These are phyloP conservation scores for Crotalus tigris DNA, from an alignment of 2,113 vertebrate species.

Conservation along the genomic window DNA sequence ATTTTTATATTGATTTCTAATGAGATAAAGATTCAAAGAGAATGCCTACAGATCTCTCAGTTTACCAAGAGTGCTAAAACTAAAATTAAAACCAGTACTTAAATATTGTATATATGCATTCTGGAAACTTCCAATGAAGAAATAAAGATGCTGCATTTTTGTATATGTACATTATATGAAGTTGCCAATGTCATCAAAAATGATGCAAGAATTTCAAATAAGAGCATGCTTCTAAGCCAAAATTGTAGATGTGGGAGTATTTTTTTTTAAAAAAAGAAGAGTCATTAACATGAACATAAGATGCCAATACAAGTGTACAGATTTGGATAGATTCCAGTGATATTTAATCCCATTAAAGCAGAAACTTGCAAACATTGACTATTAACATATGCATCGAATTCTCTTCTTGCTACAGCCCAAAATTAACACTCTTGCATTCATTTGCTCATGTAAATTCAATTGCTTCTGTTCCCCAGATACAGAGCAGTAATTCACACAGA, in stretches of 20 bases:
- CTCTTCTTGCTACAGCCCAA: background rate
- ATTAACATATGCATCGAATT: conserved; percentile 24
- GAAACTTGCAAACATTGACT: background rate
- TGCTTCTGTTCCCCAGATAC: background rate
- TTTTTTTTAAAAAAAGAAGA: background rate
- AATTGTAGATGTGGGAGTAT: background rate
- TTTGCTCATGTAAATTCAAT: background rate
- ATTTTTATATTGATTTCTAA: conserved; percentile 47
- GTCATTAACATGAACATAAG: background rate
- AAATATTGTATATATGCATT: conserved; percentile 12
- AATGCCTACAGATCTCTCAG: conserved; percentile 35
- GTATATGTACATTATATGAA: conserved; percentile 34
- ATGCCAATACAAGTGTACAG: background rate
- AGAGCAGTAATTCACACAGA: background rate
- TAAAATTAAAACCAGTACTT: conserved; percentile 66
- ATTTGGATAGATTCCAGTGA: background rate
- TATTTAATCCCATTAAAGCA: background rate
- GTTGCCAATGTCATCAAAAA: conserved; percentile 54
- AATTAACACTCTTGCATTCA: background rate
- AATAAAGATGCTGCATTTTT: conserved; percentile 51
- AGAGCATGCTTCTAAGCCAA: conserved; percentile 8
- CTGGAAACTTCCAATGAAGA: conserved; percentile 51
- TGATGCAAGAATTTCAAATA: conserved; percentile 23
- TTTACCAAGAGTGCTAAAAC: conserved; percentile 52
- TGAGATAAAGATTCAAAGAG: conserved; percentile 36